Conservation (phyloP, 2,113 vertebrate genomes). For the Bubo scandiacus region DNA sequence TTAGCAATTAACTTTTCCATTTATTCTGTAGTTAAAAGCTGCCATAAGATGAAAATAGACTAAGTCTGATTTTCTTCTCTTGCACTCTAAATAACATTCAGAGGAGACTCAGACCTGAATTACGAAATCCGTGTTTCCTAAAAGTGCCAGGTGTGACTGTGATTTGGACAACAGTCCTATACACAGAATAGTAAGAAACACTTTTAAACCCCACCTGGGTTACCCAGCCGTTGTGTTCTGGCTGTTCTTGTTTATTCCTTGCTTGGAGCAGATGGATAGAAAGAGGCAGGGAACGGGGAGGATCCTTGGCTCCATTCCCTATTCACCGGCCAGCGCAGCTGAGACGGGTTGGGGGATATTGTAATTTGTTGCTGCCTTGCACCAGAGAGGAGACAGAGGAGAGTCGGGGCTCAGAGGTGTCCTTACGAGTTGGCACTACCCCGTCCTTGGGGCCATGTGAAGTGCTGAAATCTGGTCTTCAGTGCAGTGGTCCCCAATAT, state of each 20-base stretch:
- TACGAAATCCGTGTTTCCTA: not conserved
- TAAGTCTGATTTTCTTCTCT: constrained; percentile 14
- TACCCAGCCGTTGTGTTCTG: constrained; percentile 51
- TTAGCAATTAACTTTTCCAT: constrained; percentile 53
- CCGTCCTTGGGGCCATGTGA: not conserved
- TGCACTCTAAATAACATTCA: constrained; percentile 12
- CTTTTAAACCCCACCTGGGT: constrained; percentile 37
- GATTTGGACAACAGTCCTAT: constrained; percentile 6
- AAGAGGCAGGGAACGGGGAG: constrained; percentile 51
- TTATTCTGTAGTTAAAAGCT: constrained; percentile 52
- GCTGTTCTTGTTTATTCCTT: constrained; percentile 52
- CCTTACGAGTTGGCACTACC: not conserved
- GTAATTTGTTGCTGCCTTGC: constrained; percentile 10
- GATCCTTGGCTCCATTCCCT: constrained; percentile 56
- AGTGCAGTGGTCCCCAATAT: not conserved
- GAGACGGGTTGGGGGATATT: constrained; percentile 5
- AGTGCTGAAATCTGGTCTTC: not conserved
- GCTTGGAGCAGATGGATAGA: constrained; percentile 47
- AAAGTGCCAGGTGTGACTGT: constrained; percentile 36
- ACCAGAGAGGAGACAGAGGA: not conserved
- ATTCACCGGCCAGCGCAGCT: constrained; percentile 45
- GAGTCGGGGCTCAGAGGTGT: not conserved
- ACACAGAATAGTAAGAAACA: not conserved
- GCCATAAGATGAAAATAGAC: constrained; percentile 11
- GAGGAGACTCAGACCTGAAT: constrained; percentile 30